Base-by-base conservation (phyloP, 2,888 invertebrate genomes). In the Alviniconcha strummeri region DNA sequence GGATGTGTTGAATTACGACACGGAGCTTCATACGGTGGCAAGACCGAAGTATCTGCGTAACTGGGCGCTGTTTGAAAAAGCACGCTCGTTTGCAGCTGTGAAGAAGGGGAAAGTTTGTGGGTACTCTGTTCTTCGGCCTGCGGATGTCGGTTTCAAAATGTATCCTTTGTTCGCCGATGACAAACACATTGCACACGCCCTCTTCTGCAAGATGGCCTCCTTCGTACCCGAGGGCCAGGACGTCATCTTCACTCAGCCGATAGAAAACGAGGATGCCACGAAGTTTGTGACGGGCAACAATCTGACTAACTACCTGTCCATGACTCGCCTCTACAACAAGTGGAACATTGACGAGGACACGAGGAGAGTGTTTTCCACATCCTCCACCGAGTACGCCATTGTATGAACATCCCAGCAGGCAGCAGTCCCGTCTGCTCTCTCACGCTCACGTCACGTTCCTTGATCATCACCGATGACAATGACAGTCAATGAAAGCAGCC, bases 281-380 rank as follows among this genome's bases (percentile, higher is more conserved):
- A 85, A 85, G 56, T 85, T 89, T 83, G 87, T 89, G 3, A 86
- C 85, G 15, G 89, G 86, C 5, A 89, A 89, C 78, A 86, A 86
- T 56, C 84, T 89, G 69, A 84, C 75, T 0, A 87, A 87, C 0
- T 89, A 89, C 82, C 83, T 89, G 11, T 89, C 89, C 4, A 89
- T 89, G 89, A 88, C 89, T 0, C 84, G 89, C 54, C 82, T 89
- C 6, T 89, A 89, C 79, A 89, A 89, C 77, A 89, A 89, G 81
- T 87, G 87, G 87, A 85, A 88, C 76, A 85, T 89, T 82, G 83
- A 83, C 0, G 88, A 87, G 1, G 89, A 89, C 74, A 84, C 86
- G 7, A 83, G 81, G 7, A 81, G 89, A 13, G 87, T 89, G 2
- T 89, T 88, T 75, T 89, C 89, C 8, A 86, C 88, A 13, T 88